A percentile compares a stretch with the other conserved stretches of the same genome.
These are phyloP conservation scores for Tillus elongatus DNA, from an alignment of 2,888 invertebrate genomes.

Conservation along the genomic window DNA sequence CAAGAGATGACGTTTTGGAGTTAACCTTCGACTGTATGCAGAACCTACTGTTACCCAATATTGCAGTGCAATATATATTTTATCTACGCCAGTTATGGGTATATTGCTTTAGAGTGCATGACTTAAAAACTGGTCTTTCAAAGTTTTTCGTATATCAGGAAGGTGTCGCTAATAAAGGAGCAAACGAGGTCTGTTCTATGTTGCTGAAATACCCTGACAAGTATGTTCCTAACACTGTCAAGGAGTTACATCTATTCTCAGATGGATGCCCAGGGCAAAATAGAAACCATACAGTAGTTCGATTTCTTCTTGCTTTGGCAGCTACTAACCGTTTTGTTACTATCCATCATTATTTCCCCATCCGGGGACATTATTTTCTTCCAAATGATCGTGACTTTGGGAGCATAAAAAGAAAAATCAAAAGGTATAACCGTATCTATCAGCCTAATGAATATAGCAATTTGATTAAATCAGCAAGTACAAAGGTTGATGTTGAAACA, in stretches of 20 bases:
- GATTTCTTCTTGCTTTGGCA: slow-evolving; percentile 1
- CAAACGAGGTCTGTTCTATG: slow-evolving; percentile 1
- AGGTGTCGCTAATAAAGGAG: slow-evolving; percentile 1
- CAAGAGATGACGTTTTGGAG: background rate
- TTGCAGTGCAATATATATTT: slow-evolving; percentile 20
- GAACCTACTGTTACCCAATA: slow-evolving; percentile 16
- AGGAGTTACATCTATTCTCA: background rate
- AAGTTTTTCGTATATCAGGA: background rate
- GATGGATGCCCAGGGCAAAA: background rate
- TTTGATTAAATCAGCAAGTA: background rate
- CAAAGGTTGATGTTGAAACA: background rate
- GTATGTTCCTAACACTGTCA: background rate
- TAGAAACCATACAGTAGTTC: background rate
- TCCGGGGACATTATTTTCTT: background rate
- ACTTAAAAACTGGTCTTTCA: slow-evolving; percentile 5
- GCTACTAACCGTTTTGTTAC: background rate
- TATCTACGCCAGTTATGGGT: slow-evolving; percentile 18
- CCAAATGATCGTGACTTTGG: slow-evolving; percentile 1
- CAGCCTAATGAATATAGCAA: background rate
- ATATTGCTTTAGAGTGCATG: slow-evolving; percentile 15
- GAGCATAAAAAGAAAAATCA: background rate
- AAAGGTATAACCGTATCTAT: background rate
- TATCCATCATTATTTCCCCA: background rate
- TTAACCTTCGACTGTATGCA: slow-evolving; percentile 16
- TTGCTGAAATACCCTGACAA: background rate